phyloP scores from a whole-genome alignment of 2,113 vertebrate species.

The Capreolus pygargus region DNA sequence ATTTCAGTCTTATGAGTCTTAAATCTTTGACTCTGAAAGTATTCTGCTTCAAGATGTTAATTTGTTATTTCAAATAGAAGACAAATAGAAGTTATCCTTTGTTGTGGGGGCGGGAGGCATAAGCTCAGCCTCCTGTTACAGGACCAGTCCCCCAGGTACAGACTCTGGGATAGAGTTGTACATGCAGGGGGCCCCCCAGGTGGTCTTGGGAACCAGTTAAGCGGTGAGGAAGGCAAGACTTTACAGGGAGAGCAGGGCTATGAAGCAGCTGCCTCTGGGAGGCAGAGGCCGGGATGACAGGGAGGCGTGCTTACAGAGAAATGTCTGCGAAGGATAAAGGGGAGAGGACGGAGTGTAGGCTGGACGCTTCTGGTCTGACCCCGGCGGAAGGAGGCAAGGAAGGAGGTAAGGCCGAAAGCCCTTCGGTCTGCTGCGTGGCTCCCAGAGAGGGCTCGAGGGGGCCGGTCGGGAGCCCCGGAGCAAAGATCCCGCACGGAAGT shows the following conservation, averaged over 20 bases:
- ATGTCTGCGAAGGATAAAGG: not conserved
- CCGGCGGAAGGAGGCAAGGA: not conserved
- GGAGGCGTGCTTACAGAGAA: not conserved
- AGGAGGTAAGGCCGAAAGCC: not conserved
- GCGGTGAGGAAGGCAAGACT: not conserved
- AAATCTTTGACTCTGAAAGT: not conserved
- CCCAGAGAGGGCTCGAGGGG: not conserved
- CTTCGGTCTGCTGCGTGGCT: not conserved
- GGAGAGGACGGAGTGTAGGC: not conserved
- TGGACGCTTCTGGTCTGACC: not conserved
- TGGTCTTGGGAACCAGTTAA: not conserved
- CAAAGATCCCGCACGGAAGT: accelerated
- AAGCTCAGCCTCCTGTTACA: not conserved
- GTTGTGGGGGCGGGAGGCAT: accelerated
- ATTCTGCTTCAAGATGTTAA: not conserved
- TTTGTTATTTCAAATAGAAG: not conserved
- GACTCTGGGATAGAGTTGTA: not conserved
- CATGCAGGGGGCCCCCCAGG: accelerated
- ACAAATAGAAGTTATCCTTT: not conserved
- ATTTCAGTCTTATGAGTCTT: not conserved
- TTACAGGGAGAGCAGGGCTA: accelerated
- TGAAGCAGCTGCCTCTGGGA: not conserved
- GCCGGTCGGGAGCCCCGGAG: not conserved
- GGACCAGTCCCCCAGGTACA: not conserved
- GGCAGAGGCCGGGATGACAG: not conserved